These are phyloP conservation scores for Lutraria lutraria DNA, from an alignment of 2,888 invertebrate genomes.

Conservation along the genomic window DNA sequence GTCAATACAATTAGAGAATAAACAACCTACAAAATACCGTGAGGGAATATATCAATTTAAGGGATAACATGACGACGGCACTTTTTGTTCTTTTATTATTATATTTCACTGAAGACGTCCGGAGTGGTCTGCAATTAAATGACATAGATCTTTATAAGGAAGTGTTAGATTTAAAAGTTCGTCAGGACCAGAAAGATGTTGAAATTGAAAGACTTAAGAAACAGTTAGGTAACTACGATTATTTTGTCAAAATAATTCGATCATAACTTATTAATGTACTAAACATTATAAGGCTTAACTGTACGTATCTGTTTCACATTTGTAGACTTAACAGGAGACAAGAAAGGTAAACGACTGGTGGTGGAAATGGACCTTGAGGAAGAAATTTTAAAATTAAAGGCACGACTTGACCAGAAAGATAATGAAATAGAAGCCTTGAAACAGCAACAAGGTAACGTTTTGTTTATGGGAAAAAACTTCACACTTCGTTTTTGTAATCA, in stretches of 20 bases:
- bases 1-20: background rate
- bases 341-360: conserved; percentile 2
- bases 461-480: background rate
- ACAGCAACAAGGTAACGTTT: background rate
- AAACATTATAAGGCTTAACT: background rate
- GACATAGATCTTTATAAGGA: background rate
- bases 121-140: background rate
- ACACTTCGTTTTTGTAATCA: background rate
- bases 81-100: background rate
- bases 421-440: background rate
- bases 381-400: conserved; percentile 15
- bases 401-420: background rate
- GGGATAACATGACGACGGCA: background rate
- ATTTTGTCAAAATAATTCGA: background rate
- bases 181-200: background rate
- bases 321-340: background rate
- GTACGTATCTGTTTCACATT: background rate
- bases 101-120: background rate
- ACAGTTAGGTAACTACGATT: background rate
- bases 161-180: background rate
- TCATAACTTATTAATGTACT: background rate
- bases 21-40: background rate
- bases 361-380: conserved; percentile 26
- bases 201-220: background rate
- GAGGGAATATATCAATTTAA: background rate